These are phyloP conservation scores for Apis mellifera DNA, from an alignment of 1,140 invertebrate species.

Conservation along the genomic window Amel_HAv3.1 CM009937.2:840501-841000, in stretches of 20 bases:
- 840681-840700: conserved; percentile 29
- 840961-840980: not conserved
- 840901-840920: not conserved
- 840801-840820: not conserved
- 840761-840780: not conserved
- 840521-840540: not conserved
- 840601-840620: conserved; percentile 25
- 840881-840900: not conserved
- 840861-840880: not conserved
- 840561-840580: not conserved
- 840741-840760: no score
- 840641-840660: conserved; percentile 40
- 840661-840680: conserved; percentile 41
- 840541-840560: conserved; percentile 15
- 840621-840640: conserved; percentile 23
- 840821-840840: not conserved
- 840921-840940: not conserved
- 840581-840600: conserved; percentile 8
- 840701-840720: conserved; percentile 12
- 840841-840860: not conserved
- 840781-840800: not conserved
- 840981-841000: no score
- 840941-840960: not conserved
- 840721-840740: not conserved
- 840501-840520: not conserved